Evolutionary conservation across 2,113 vertebrate genomes (phyloP), one percentile per base, ranked within the genome.

Genomic region (Syrrhaptes paradoxus): DNA sequence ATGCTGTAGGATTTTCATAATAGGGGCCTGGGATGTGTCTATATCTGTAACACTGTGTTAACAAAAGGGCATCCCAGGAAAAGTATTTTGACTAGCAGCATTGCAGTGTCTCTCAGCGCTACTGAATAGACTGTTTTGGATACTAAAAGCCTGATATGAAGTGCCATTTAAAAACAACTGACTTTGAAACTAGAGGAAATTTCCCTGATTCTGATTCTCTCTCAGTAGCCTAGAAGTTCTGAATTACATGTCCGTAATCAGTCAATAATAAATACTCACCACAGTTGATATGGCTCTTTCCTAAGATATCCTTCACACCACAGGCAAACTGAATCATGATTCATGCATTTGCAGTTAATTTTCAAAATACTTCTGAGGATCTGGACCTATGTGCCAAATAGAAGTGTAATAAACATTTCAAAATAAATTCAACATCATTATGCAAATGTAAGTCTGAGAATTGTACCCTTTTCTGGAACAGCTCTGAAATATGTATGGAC

Each of bases 1-100:
- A 29, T 91, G 72, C 54, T 72, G 59, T 95, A 85, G 89, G 62
- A 80, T 96, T 96, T 95, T 95, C 82, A 94, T 96, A 96, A 94
- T 83, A 94, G 85, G 38, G 70, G 46, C 54, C 87, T 76, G 70
- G 85, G 89, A 91, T 82, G 49, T 0, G 1, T 65, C 49, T 86
- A 65, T 92, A 93, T 95, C 73, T 91, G 71, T 91, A 85, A 87
- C 87, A 43, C 28, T 83, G 45, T 59, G 82, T 71, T 95, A 76
- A 93, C 93, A 96, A 95, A 93, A 87, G 43, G 87, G 74, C 77
- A 94, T 87, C 87, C 91, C 81, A 85, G 89, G 78, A 61, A 79
- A 72, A 71, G 74, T 87, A 61, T 97, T 96, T 93, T 95, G 95
- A 89, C 95, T 85, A 84, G 43, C 94, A 78, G 57, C 46, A 29